phyloP scores from a whole-genome alignment of 1,140 invertebrate species.

The Rhyacophila brunnea region DNA sequence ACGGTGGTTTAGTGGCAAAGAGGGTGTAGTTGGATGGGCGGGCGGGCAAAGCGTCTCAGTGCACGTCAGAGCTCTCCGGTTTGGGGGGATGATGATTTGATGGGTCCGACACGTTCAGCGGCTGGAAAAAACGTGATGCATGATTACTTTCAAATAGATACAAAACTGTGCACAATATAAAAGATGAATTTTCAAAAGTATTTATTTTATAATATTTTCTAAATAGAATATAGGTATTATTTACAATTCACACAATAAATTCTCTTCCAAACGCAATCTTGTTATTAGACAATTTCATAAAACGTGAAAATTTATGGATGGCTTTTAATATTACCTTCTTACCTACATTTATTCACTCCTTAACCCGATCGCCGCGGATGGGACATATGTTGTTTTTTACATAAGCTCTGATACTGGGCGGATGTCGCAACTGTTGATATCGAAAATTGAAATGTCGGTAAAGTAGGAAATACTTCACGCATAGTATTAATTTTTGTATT shows the following conservation, averaged over 20 bases:
- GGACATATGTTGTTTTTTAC: too few species aligned
- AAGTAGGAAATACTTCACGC: too few species aligned
- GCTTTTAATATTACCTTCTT: too few species aligned
- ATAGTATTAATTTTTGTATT: too few species aligned
- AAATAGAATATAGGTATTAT: background rate
- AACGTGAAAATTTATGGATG: background rate
- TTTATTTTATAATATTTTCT: background rate
- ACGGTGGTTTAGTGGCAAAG: constrained; percentile 14
- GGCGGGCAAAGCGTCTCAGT: constrained; percentile 42
- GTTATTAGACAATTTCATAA: background rate
- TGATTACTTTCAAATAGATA: background rate
- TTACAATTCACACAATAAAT: background rate
- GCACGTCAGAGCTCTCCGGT: constrained; percentile 58
- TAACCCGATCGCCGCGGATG: too few species aligned
- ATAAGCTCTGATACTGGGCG: too few species aligned
- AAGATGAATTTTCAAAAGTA: too few species aligned
- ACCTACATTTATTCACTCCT: background rate
- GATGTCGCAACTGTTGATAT: too few species aligned
- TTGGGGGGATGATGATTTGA: constrained; percentile 64
- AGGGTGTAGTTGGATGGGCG: constrained; percentile 5
- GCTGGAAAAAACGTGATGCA: constrained; percentile 46
- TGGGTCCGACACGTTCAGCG: constrained; percentile 63
- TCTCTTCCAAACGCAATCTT: background rate
- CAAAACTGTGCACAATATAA: too few species aligned
- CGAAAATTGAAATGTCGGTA: too few species aligned